Evolutionary conservation across 2,888 invertebrate genomes (phyloP).

Genomic region (Drosophila nigricruria): DNA sequence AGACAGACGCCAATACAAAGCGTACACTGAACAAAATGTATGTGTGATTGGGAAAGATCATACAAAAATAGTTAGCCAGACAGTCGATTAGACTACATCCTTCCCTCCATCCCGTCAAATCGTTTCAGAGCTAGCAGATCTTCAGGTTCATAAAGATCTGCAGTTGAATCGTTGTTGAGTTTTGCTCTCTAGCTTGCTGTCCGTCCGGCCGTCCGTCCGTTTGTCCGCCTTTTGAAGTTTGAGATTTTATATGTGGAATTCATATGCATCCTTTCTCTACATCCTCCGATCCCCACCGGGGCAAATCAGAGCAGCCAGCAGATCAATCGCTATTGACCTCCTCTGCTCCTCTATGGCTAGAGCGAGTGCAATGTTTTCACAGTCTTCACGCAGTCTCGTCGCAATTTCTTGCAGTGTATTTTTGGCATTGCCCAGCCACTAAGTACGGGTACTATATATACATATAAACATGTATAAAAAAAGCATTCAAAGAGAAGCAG

Average conservation of each 20-base stretch:
- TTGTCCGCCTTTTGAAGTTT: too few species aligned
- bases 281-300: too few species aligned
- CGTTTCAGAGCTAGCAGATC: too few species aligned
- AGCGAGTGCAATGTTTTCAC: background rate
- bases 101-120: too few species aligned
- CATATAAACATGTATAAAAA: conserved; percentile 32
- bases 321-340: background rate
- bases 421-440: conserved; percentile 75
- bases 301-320: too few species aligned
- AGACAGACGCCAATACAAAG: conserved; percentile 39
- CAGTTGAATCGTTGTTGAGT: too few species aligned
- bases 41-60: too few species aligned
- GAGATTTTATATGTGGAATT: background rate
- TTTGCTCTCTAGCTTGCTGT: background rate
- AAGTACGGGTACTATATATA: conserved; percentile 47
- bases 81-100: background rate
- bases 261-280: background rate
- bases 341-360: background rate
- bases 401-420: conserved; percentile 29
- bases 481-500: conserved; percentile 31
- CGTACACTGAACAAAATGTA: conserved; percentile 27
- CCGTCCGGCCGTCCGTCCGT: background rate
- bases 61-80: background rate
- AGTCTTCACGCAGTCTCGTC: background rate
- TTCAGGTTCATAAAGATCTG: too few species aligned